These are phyloP conservation scores for Ormia ochracea DNA, from an alignment of 2,888 invertebrate genomes.

Conservation along the genomic window DNA sequence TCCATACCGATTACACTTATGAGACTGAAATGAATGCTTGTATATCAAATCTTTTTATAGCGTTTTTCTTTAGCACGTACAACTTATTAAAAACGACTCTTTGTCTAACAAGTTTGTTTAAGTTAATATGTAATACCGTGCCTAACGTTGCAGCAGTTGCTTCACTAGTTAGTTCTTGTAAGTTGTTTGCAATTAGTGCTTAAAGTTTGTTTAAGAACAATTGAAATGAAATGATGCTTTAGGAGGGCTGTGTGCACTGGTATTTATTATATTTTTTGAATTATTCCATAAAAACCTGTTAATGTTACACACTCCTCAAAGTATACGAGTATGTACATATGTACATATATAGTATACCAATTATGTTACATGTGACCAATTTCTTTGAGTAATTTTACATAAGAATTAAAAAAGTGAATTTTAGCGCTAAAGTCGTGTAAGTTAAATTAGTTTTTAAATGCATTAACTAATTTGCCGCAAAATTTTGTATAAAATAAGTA, in stretches of 20 bases:
- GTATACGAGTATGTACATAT: background rate
- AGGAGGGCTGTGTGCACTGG: background rate
- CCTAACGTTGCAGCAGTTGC: constrained; percentile 43
- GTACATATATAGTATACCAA: no score
- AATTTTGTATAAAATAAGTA: no score
- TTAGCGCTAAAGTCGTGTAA: background rate
- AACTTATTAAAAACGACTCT: constrained; percentile 41
- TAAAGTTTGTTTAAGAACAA: constrained; percentile 33
- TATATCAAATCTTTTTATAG: constrained; percentile 64
- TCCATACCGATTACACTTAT: constrained; percentile 52
- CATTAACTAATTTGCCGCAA: background rate
- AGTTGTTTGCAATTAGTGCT: background rate
- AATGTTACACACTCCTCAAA: background rate
- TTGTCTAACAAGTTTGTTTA: constrained; percentile 35
- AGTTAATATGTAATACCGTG: constrained; percentile 4
- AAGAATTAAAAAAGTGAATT: background rate
- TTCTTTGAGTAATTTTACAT: background rate
- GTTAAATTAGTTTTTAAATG: background rate
- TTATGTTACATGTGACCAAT: no score
- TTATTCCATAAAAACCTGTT: constrained; percentile 1
- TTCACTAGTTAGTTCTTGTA: constrained; percentile 3
- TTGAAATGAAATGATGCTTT: constrained; percentile 36
- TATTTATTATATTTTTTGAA: background rate
- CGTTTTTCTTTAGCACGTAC: constrained; percentile 43
- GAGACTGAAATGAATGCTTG: constrained; percentile 62